Evolutionary conservation across 2,888 invertebrate species (phyloP).

Genomic region (Tachina fera): DNA sequence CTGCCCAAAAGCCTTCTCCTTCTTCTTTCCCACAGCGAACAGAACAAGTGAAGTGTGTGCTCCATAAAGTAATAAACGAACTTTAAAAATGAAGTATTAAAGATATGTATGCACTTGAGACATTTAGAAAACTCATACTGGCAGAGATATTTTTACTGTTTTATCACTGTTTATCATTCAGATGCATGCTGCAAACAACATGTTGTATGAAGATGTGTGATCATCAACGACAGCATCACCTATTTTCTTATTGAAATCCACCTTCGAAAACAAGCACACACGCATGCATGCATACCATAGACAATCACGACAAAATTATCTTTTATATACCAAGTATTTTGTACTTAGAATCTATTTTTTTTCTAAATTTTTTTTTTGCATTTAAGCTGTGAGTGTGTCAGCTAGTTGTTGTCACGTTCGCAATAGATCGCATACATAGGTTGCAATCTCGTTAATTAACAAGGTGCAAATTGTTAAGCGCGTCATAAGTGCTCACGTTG

Average conservation of each 20-base stretch:
- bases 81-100: slow-evolving; percentile 52
- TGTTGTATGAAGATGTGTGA: slow-evolving; percentile 10
- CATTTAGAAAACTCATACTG: slow-evolving; percentile 58
- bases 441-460: slow-evolving; percentile 81
- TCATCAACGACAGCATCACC: slow-evolving; percentile 26
- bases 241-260: slow-evolving; percentile 30
- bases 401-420: slow-evolving; percentile 76
- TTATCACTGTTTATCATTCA: slow-evolving; percentile 27
- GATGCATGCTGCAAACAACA: background rate
- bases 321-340: slow-evolving; percentile 42
- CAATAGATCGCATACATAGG: slow-evolving; percentile 78
- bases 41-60: slow-evolving; percentile 61
- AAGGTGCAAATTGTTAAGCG: slow-evolving; percentile 81
- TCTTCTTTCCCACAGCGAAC: background rate
- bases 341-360: slow-evolving; percentile 40
- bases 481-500: slow-evolving; percentile 79
- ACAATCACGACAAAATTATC: slow-evolving; percentile 25
- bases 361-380: too few species aligned
- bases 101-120: slow-evolving; percentile 70
- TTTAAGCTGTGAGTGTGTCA: slow-evolving; percentile 28
- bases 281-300: background rate
- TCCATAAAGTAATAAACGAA: slow-evolving; percentile 25
- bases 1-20: background rate
- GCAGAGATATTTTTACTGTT: slow-evolving; percentile 15
- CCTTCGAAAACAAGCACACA: slow-evolving; percentile 8